Evolutionary conservation across 2,113 vertebrate species (phyloP).

Genomic region (Eurystomus gularis): DNA sequence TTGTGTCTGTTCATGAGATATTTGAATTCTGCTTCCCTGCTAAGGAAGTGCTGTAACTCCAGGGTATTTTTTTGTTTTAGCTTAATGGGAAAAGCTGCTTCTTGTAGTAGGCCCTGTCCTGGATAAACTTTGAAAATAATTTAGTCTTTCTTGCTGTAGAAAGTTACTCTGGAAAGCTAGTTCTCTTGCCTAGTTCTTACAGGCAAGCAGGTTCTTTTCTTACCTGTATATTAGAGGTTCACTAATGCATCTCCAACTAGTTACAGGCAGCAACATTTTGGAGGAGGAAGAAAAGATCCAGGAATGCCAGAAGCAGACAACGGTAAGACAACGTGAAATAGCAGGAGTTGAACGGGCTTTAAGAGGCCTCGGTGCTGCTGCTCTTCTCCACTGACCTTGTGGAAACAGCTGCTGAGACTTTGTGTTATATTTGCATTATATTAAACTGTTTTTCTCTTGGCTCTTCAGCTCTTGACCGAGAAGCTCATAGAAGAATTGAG

Average conservation of each 20-base stretch:
- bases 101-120: not conserved
- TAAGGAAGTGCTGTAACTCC: not conserved
- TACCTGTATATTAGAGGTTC: not conserved
- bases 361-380: not conserved
- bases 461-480: conserved; percentile 66
- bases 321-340: conserved; percentile 46
- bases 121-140: not conserved
- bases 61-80: no score
- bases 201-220: not conserved
- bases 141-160: not conserved
- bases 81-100: not conserved
- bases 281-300: conserved; percentile 7
- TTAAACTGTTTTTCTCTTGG: not conserved
- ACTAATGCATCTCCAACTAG: not conserved
- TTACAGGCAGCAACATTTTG: conserved; percentile 61
- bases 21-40: not conserved
- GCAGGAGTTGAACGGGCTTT: not conserved
- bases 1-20: not conserved
- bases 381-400: not conserved
- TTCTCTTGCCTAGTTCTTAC: not conserved
- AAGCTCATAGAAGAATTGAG: conserved; percentile 66
- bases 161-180: not conserved
- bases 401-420: not conserved
- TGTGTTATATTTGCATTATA: not conserved
- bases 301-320: conserved; percentile 38